Evolutionary conservation across 2,113 vertebrate genomes (phyloP), one percentile per base, ranked within the genome.

Genomic region (Pachypanchax playfairii): DNA sequence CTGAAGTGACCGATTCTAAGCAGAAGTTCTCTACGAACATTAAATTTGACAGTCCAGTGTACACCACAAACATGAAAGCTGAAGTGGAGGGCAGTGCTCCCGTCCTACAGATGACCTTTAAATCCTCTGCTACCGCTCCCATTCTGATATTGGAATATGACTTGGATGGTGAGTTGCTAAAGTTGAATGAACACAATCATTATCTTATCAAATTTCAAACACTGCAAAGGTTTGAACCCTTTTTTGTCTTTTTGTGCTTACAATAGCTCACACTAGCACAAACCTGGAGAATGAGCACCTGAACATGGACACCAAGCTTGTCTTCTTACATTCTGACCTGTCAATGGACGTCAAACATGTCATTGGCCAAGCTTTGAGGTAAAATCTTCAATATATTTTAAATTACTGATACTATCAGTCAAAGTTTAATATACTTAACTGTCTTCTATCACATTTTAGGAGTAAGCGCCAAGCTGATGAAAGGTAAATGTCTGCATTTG

Each of bases 51-150:
- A 95, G 93, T 10, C 95, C 95, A 21, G 20, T 97, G 25, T 97
- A 96, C 82, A 95, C 88, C 59, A 85, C 81, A 65, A 89, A 85
- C 36, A 89, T 93, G 90, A 84, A 39, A 49, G 46, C 83, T 62
- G 92, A 88, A 48, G 46, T 93, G 52, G 91, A 87, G 61, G 92
- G 92, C 38, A 85, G 71, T 49, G 78, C 58, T 14, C 89, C 91
- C 11, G 81, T 86, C 39, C 52, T 94, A 14, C 93, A 91, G 67
- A 77, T 87, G 15, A 87, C 80, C 22, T 39, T 94, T 28, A 92
- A 94, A 48, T 93, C 94, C 28, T 93, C 92, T n/a, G 90, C 93
- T 70, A 94, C 80, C 62, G 96, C 95, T 69, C 89, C 90, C 0
- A 38, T 94, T 58, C 87, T 84, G 36, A 86, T 95, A 75, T 82